Conservation (phyloP, 1,140 invertebrate genomes). For the Atta colombica region DNA sequence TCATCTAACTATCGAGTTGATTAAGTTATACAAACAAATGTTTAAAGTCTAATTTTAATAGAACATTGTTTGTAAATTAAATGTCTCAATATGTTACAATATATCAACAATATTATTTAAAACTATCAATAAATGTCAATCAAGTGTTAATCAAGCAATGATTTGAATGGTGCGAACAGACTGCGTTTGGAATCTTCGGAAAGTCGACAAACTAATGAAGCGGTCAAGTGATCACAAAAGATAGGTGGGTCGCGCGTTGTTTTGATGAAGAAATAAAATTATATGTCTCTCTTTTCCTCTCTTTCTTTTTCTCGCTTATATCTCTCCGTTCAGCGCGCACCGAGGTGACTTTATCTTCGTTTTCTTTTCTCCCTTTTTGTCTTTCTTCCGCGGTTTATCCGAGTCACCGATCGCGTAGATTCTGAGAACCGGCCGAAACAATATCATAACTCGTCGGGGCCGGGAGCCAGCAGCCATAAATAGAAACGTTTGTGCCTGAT, state of each 20-base stretch:
- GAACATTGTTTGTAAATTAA: background rate
- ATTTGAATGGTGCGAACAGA: background rate
- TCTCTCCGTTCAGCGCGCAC: slow-evolving; percentile 68
- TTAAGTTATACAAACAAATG: background rate
- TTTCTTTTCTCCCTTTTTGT: slow-evolving; percentile 37
- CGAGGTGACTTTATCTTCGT: slow-evolving; percentile 62
- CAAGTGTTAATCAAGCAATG: background rate
- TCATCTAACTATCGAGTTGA: background rate
- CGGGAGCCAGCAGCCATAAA: slow-evolving; percentile 82
- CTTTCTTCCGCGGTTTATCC: slow-evolving; percentile 80
- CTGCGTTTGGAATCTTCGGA: slow-evolving; percentile 56
- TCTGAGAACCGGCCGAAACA: slow-evolving; percentile 85
- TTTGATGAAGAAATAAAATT: slow-evolving; percentile 81
- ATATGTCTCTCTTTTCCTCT: slow-evolving; percentile 63
- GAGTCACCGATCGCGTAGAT: slow-evolving; percentile 85
- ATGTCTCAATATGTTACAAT: background rate
- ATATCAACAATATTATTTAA: background rate
- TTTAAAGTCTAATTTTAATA: background rate
- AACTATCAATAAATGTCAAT: background rate
- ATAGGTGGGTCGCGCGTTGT: slow-evolving; percentile 73
- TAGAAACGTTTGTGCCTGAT: slow-evolving; percentile 80
- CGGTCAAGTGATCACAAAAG: slow-evolving; percentile 79
- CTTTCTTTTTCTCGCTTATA: slow-evolving; percentile 17
- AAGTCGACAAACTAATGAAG: slow-evolving; percentile 78
- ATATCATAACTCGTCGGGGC: slow-evolving; percentile 86